Evolutionary conservation across 2,888 invertebrate genomes (phyloP).

Genomic region (Muscina levida): DNA sequence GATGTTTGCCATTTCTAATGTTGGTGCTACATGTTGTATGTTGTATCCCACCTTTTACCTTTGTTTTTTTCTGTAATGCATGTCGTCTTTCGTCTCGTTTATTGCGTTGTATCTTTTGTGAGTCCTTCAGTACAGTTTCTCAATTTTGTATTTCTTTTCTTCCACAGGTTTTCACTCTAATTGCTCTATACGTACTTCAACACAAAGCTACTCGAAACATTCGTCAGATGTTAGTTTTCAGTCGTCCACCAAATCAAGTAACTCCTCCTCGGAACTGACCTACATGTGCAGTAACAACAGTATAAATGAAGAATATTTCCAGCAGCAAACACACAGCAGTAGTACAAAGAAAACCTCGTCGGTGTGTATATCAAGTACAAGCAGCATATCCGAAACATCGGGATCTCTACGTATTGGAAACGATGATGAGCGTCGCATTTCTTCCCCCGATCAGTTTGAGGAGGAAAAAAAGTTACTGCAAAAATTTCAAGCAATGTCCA

Average conservation of each 20-base stretch:
- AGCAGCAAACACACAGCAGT: conserved; percentile 58
- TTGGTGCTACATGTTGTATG: conserved; percentile 47
- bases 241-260: conserved; percentile 76
- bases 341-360: conserved; percentile 54
- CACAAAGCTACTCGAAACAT: conserved; percentile 83
- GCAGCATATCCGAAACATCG: conserved; percentile 53
- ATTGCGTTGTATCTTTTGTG: conserved; percentile 1
- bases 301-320: conserved; percentile 67
- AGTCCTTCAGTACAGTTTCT: not conserved
- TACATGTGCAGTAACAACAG: conserved; percentile 70
- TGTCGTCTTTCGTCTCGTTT: conserved; percentile 33
- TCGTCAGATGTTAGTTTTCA: conserved; percentile 83
- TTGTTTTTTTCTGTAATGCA: conserved; percentile 63
- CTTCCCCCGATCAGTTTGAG: conserved; percentile 63
- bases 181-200: conserved; percentile 83
- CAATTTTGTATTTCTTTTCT: not conserved
- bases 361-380: conserved; percentile 65
- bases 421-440: conserved; percentile 68
- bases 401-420: conserved; percentile 49
- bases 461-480: conserved; percentile 68
- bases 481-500: conserved; percentile 67
- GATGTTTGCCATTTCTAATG: conserved; percentile 22
- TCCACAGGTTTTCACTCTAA: conserved; percentile 83
- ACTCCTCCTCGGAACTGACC: conserved; percentile 73
- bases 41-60: conserved; percentile 45